Evolutionary conservation across 2,888 invertebrate genomes (phyloP).

Genomic region (Acleris sparsana): DNA sequence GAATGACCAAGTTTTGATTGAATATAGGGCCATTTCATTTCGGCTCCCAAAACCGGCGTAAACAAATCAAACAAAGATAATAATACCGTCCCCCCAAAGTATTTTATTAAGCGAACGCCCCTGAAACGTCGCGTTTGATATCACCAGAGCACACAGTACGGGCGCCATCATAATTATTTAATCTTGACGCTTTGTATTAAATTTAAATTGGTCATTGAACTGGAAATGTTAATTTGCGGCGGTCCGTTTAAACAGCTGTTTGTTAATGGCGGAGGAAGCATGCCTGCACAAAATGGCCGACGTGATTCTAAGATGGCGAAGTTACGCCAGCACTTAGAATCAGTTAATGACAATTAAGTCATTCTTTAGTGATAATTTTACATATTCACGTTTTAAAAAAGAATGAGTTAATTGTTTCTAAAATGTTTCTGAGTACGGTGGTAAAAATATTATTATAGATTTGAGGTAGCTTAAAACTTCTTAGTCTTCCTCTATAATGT

Average conservation of each 20-base stretch:
- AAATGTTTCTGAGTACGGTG: too few relatives aligned
- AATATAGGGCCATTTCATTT: too few relatives aligned
- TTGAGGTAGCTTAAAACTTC: too few relatives aligned
- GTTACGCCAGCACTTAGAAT: too few relatives aligned
- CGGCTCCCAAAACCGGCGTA: too few relatives aligned
- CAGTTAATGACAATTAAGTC: too few relatives aligned
- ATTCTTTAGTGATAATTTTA: too few relatives aligned
- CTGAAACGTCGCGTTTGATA: conserved; percentile 11
- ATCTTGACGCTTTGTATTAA: conserved; percentile 17
- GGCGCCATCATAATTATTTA: conserved; percentile 14
- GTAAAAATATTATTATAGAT: too few relatives aligned
- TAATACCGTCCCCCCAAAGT: conserved; percentile 10
- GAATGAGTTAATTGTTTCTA: too few relatives aligned
- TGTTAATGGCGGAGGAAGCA: background rate
- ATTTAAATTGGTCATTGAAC: conserved; percentile 19
- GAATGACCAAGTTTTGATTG: too few relatives aligned
- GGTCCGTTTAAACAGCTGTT: background rate
- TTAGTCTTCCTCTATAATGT: too few relatives aligned
- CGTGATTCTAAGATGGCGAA: background rate
- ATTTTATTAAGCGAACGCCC: conserved; percentile 17
- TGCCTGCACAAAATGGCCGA: background rate
- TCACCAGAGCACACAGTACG: conserved; percentile 1
- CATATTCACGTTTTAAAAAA: too few relatives aligned
- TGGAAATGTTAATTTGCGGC: conserved; percentile 23
- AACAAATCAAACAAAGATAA: conserved; percentile 13